Evolutionary conservation across 2,888 invertebrate genomes (phyloP).

Genomic region (Leptothorax acervorum): DNA sequence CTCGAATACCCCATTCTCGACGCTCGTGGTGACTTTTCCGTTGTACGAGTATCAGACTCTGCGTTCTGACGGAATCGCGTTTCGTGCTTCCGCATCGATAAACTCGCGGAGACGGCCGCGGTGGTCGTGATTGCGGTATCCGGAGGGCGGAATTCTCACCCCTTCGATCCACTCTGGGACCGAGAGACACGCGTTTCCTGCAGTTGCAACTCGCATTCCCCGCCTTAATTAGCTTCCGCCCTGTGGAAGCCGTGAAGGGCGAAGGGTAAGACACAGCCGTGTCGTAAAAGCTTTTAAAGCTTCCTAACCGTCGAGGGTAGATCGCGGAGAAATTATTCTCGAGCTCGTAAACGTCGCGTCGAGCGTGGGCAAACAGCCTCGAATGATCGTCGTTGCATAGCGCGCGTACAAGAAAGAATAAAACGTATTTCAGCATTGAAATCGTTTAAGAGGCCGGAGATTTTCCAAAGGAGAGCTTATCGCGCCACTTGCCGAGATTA

Average conservation of each 20-base stretch:
- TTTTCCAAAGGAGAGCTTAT: slow-evolving; percentile 20
- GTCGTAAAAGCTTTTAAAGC: slow-evolving; percentile 69
- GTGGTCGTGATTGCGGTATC: slow-evolving; percentile 48
- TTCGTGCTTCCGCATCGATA: slow-evolving; percentile 60
- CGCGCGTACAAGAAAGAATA: not conserved
- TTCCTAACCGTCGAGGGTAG: slow-evolving; percentile 43
- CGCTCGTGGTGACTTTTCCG: not conserved
- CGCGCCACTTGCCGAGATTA: slow-evolving; percentile 2
- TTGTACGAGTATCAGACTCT: not conserved
- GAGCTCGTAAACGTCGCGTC: slow-evolving; percentile 56
- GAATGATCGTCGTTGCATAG: not conserved
- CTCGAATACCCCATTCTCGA: not conserved
- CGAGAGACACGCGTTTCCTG: slow-evolving; percentile 50
- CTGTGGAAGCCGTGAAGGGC: slow-evolving; percentile 13
- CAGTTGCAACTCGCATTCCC: slow-evolving; percentile 54
- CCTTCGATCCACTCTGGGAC: slow-evolving; percentile 55
- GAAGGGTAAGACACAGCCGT: slow-evolving; percentile 34
- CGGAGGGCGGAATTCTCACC: slow-evolving; percentile 63
- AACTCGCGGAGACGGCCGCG: slow-evolving; percentile 40
- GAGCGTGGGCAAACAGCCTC: slow-evolving; percentile 12
- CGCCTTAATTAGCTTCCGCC: slow-evolving; percentile 68
- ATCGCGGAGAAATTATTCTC: slow-evolving; percentile 64
- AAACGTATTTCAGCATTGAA: slow-evolving; percentile 19
- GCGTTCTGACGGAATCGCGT: slow-evolving; percentile 17
- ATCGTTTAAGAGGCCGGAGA: slow-evolving; percentile 11